phyloP scores from a whole-genome alignment of 2,797 vertebrate genomes.

The Sarcoramphus papa region DNA sequence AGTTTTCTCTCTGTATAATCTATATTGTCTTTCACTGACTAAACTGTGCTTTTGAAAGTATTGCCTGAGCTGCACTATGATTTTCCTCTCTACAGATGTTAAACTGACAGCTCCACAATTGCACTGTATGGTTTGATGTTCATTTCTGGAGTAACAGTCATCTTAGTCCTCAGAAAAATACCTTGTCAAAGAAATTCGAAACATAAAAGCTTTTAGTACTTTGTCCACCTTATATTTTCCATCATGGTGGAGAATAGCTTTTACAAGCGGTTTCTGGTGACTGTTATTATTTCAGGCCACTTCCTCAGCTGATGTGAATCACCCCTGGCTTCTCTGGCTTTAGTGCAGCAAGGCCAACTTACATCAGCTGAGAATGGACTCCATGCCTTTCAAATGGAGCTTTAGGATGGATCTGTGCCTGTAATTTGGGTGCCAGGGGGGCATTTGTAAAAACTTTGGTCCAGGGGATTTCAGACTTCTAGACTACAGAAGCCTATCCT shows the following conservation, averaged over 20 bases:
- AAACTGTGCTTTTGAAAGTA: background rate
- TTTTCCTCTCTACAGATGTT: background rate
- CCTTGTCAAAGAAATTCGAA: background rate
- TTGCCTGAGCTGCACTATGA: background rate
- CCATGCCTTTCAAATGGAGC: background rate
- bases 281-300: background rate
- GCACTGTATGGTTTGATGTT: background rate
- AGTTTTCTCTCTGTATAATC: background rate
- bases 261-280: background rate
- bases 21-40: background rate
- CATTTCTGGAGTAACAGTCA: background rate
- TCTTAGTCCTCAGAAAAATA: slow-evolving; percentile 1
- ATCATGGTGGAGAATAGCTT: background rate
- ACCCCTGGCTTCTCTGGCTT: background rate
- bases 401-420: background rate
- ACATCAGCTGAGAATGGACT: background rate
- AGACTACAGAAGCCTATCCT: background rate
- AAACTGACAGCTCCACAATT: slow-evolving; percentile 5
- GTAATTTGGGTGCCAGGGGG: background rate
- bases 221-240: background rate
- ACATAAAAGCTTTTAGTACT: background rate
- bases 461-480: background rate
- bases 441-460: background rate
- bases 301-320: background rate
- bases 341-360: background rate